Conservation (phyloP, 2,797 vertebrate genomes). For the Phoeniculus purpureus region DNA sequence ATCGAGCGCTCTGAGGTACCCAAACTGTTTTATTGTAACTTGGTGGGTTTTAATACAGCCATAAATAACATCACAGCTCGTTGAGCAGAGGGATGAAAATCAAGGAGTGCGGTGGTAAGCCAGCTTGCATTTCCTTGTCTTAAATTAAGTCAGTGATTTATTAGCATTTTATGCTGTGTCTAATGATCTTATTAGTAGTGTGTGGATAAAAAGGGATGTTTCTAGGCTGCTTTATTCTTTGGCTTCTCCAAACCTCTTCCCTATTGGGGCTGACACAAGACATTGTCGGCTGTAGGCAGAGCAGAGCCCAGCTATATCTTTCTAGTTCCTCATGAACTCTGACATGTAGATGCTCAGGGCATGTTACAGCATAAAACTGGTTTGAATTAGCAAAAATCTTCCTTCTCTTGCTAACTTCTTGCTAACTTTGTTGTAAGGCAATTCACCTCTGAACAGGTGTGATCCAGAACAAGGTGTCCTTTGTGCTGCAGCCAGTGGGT, state of each 20-base stretch:
- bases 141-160: slow-evolving; percentile 56
- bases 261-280: slow-evolving; percentile 25
- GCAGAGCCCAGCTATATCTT: slow-evolving; percentile 33
- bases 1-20: slow-evolving; percentile 35
- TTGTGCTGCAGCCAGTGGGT: slow-evolving; percentile 11
- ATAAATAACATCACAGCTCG: slow-evolving; percentile 67
- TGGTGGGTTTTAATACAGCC: slow-evolving; percentile 42
- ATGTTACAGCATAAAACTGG: slow-evolving; percentile 39
- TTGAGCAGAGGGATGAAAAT: slow-evolving; percentile 56
- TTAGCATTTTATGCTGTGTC: slow-evolving; percentile 51
- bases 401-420: slow-evolving; percentile 47
- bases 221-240: slow-evolving; percentile 34
- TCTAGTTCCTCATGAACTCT: slow-evolving; percentile 61
- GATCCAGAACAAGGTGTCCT: slow-evolving; percentile 42
- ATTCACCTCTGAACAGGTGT: slow-evolving; percentile 17
- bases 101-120: slow-evolving; percentile 34
- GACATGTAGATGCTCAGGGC: slow-evolving; percentile 44
- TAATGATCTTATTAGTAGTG: slow-evolving; percentile 43
- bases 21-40: slow-evolving; percentile 56
- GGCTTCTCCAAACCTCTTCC: slow-evolving; percentile 49
- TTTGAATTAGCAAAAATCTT: slow-evolving; percentile 59
- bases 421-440: slow-evolving; percentile 29
- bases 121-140: slow-evolving; percentile 35
- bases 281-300: slow-evolving; percentile 24
- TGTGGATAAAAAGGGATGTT: slow-evolving; percentile 40